Base-by-base conservation (phyloP, 2,113 vertebrate genomes). In the Pelmatolapia mariae region DNA sequence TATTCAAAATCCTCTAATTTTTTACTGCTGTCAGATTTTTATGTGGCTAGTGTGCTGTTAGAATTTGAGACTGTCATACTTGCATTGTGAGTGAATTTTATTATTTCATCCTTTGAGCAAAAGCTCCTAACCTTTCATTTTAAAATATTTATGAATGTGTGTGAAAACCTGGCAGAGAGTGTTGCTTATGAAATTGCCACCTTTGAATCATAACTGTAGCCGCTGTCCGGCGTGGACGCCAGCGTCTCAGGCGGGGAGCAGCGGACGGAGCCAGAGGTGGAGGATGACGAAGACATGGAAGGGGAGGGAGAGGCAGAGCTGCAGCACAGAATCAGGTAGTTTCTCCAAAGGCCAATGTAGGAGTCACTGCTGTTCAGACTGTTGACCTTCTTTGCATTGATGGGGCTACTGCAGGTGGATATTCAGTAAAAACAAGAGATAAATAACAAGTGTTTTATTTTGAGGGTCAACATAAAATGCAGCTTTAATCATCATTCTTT, bases 311-410 rank as follows among this genome's bases (percentile, higher is more conserved):
- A 96, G 6, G 98, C 98, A 9, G 98, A 97, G 88, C 98, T 99
- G 96, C 99, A 99, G 97, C 99, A 99, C 50, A 99, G 97, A 68
- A 99, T 98, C 93, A 99, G 96, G 90, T 99, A 99, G 96, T 99
- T 99, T 92, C 99, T 98, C 99, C 99, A 99, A 71, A 99, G 98
- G 7, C 98, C 98, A 5, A 99, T 87, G 86, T 99, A 99, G 1
- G 99, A 99, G 96, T 99, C 99, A 13, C 93, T 96, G 50, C 97
- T 97, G 82, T 96, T 97, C 94, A 98, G 96, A 33, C 97, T 97
- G 93, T 97, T 99, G 73, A 99, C 97, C 90, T 99, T 99, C 96
- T 99, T 99, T 85, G 98, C 98, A 95, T 99, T 99, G 94, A 99
- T 99, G 84, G 99, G 99, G 91, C 99, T 99, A 89, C 99, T 99